These are phyloP conservation scores for Dendrocopos noguchii DNA, from an alignment of 2,113 vertebrate genomes.

Conservation along the genomic window DNA sequence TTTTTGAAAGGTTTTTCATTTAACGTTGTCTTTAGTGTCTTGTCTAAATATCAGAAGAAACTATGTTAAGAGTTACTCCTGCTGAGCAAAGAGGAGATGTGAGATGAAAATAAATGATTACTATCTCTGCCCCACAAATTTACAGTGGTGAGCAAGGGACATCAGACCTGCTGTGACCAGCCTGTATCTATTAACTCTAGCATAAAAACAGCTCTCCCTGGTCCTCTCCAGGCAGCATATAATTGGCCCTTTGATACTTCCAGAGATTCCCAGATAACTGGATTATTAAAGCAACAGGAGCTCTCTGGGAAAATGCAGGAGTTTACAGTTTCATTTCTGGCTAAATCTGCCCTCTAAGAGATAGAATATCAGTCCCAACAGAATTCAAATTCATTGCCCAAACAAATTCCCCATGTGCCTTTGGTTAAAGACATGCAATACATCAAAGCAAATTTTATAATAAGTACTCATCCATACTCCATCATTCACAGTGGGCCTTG, in stretches of 20 bases:
- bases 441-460: slow-evolving; percentile 17
- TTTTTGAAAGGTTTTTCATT: not conserved
- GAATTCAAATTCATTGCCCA: not conserved
- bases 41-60: not conserved
- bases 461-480: not conserved
- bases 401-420: slow-evolving; percentile 15
- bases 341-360: not conserved
- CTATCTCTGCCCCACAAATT: not conserved
- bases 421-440: not conserved
- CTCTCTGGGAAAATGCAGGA: not conserved
- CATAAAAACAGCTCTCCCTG: not conserved
- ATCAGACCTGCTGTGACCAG: not conserved
- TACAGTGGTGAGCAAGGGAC: slow-evolving; percentile 13
- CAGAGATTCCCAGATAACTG: slow-evolving; percentile 13
- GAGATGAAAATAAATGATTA: slow-evolving; percentile 1
- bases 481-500: not conserved
- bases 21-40: not conserved
- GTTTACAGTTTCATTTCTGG: not conserved
- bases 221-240: not conserved
- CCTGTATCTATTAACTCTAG: not conserved
- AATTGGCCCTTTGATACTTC: slow-evolving; percentile 19
- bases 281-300: slow-evolving; percentile 29
- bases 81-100: not conserved
- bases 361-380: not conserved
- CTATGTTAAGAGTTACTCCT: not conserved